These are phyloP conservation scores for Premnoplex brunnescens DNA, from an alignment of 2,797 vertebrate species.

Conservation along the genomic window DNA sequence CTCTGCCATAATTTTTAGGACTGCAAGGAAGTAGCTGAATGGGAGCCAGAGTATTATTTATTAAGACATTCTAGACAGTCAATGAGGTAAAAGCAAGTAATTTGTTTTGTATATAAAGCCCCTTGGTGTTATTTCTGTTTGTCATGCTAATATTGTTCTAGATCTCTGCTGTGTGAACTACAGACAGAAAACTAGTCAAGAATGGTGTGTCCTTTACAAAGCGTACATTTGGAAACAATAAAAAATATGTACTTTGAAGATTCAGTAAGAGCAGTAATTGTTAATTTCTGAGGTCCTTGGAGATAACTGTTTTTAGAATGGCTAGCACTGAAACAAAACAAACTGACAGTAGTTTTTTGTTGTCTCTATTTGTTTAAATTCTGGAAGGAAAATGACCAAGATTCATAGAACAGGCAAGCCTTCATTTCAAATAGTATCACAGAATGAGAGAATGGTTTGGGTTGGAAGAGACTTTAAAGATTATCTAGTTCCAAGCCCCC, in stretches of 20 bases:
- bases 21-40: not conserved
- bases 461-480: not conserved
- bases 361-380: not conserved
- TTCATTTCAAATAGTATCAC: not conserved
- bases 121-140: slow-evolving; percentile 18
- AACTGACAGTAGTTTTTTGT: not conserved
- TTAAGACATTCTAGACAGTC: not conserved
- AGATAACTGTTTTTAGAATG: not conserved
- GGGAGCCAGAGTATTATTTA: not conserved
- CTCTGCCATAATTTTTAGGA: not conserved
- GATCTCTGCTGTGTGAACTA: not conserved
- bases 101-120: not conserved
- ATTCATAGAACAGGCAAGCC: not conserved
- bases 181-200: not conserved
- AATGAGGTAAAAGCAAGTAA: not conserved
- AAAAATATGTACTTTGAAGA: not conserved
- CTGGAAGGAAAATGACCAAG: not conserved
- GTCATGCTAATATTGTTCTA: not conserved
- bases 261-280: not conserved
- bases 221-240: not conserved
- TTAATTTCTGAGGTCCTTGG: slow-evolving; percentile 1
- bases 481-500: not conserved
- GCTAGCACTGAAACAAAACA: not conserved
- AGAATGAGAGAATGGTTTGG: not conserved
- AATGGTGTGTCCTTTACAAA: not conserved